Conservation (phyloP, 1,140 invertebrate species). For the Trialeurodes vaporariorum region DNA sequence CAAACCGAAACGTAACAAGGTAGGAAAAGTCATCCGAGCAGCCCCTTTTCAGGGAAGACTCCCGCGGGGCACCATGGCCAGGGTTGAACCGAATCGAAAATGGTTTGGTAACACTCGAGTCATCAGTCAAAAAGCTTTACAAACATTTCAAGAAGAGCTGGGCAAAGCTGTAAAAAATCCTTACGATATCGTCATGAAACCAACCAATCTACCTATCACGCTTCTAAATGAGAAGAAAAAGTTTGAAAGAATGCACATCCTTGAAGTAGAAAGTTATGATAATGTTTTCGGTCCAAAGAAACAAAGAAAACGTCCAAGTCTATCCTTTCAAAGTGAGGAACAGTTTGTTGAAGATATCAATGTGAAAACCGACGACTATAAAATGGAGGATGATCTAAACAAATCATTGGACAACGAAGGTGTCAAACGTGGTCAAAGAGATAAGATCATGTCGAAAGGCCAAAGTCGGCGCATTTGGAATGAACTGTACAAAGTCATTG, state of each 20-base stretch:
- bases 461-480: constrained; percentile 98
- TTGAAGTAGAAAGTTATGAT: constrained; percentile 91
- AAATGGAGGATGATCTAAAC: constrained; percentile 62
- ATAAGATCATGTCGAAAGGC: constrained; percentile 84
- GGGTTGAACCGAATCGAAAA: constrained; percentile 92
- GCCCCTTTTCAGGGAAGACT: constrained; percentile 90
- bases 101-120: constrained; percentile 95
- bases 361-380: constrained; percentile 61
- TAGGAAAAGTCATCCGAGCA: constrained; percentile 74
- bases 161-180: constrained; percentile 90
- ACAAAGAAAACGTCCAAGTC: constrained; percentile 77
- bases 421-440: constrained; percentile 54
- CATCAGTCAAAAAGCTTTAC: constrained; percentile 85
- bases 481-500: constrained; percentile 98
- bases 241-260: constrained; percentile 78
- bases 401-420: constrained; percentile 65
- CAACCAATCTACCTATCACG: constrained; percentile 87
- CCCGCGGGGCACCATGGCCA: constrained; percentile 76
- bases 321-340: constrained; percentile 58
- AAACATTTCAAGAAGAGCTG: constrained; percentile 95
- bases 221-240: constrained; percentile 89
- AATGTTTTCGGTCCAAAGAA: constrained; percentile 92
- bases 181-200: constrained; percentile 95
- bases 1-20: constrained; percentile 82
- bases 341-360: constrained; percentile 57